A percentile compares a stretch with the other conserved stretches of the same genome.
phyloP scores from a whole-genome alignment of 2,888 invertebrate genomes.

The Frankliniella intonsa region DNA sequence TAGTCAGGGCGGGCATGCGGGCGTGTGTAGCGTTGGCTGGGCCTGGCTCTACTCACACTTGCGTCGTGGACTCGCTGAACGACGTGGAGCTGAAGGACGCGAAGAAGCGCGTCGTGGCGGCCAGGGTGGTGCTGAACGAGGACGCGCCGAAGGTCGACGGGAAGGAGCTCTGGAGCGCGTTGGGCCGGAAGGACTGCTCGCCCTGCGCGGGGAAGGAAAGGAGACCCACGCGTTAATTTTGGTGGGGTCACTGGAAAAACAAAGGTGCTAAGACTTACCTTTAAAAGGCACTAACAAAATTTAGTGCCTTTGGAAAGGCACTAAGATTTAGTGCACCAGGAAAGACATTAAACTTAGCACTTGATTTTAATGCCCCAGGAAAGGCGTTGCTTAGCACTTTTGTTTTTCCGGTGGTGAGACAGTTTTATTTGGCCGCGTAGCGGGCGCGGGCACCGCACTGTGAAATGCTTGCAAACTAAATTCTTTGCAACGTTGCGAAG shows the following conservation, averaged over 20 bases:
- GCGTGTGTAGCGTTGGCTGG: no score
- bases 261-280: neutral
- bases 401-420: neutral
- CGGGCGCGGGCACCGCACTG: neutral
- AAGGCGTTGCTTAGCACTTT: neutral
- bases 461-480: no score
- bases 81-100: conserved; percentile 9
- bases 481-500: no score
- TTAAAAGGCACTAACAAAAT: no score
- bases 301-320: no score
- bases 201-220: neutral
- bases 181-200: neutral
- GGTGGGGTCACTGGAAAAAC: no score
- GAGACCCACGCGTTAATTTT: neutral
- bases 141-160: neutral
- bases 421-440: neutral
- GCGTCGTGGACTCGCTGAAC: no score
- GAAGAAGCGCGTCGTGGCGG: conserved; percentile 14
- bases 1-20: no score
- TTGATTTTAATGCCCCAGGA: no score
- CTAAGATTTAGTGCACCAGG: no score
- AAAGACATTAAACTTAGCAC: no score
- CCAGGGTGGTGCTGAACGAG: conserved; percentile 8
- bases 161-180: conserved; percentile 7
- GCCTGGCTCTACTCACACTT: no score